Evolutionary conservation across 2,888 invertebrate genomes (phyloP), one percentile per base, ranked within the genome.

Genomic region (Phengaris alcon): DNA sequence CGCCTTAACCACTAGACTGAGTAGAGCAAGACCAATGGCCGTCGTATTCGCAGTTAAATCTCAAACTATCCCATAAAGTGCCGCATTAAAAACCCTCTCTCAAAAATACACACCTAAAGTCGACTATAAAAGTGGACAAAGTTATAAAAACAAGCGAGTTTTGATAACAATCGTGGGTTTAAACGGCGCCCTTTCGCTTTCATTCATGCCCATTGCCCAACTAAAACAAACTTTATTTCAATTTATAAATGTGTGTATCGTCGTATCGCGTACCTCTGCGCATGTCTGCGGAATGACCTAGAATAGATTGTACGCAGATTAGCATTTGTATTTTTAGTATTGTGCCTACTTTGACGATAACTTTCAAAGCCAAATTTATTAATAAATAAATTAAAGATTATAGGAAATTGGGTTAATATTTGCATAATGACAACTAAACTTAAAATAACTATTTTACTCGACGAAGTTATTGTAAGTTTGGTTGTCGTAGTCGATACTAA

Each of bases 151-250:
- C 76, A 78, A 79, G 80, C 82, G 84, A 89, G 88, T 87, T 88
- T 84, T 88, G 87, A 89, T 88, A 88, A 88, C 87, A 89, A 88
- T 88, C 86, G 81, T 79, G 80, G 80, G 80, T 82, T 80, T 79
- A 78, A 78, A 77, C 77, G 76, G 78, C 80, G 84, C 87, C 88
- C 89, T 91, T 90, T 91, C 91, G 84, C 87, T 91, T 90, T 91
- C 93, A 90, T 91, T 91, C 91, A 91, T 87, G 88, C 88, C 87
- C 86, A 87, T 85, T 90, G 89, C 88, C 88, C 90, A 91, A 93
- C 93, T 93, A 92, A 93, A 93, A 90, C 91, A 89, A 92, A 92
- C 90, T 93, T 92, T 91, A 93, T 93, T 92, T 90, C 90, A 89
- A 88, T 90, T 91, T 88, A 85, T 87, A 85, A 85, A 85, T 90